Percentiles rank a stretch among this genome's conserved stretches.
Conservation (phyloP, 2,888 invertebrate genomes). For the Orthosia cruda region DNA sequence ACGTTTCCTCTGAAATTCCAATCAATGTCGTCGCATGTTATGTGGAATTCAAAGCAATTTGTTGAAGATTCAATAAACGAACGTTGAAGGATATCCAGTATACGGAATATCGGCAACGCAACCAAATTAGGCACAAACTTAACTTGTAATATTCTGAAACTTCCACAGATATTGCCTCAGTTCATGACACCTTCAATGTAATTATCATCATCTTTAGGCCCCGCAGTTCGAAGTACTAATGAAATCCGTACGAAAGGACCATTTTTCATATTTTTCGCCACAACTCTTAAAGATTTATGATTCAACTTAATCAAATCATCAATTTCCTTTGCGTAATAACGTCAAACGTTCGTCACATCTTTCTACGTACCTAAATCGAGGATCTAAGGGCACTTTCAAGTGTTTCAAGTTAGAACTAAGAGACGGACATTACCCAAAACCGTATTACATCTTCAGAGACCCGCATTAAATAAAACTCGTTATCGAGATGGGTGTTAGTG, state of each 20-base stretch:
- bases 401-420: neutral
- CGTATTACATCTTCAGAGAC: constrained; percentile 25
- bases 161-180: neutral
- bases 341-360: constrained; percentile 11
- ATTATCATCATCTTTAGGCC: neutral
- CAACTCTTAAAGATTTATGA: neutral
- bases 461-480: constrained; percentile 52
- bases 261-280: neutral
- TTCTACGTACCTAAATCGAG: neutral
- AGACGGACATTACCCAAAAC: constrained; percentile 17
- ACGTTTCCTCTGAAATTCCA: constrained; percentile 14
- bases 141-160: neutral
- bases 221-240: neutral
- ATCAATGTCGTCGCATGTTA: constrained; percentile 15
- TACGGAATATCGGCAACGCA: neutral
- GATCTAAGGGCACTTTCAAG: constrained; percentile 8
- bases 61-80: constrained; percentile 6
- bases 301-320: constrained; percentile 12
- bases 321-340: constrained; percentile 12
- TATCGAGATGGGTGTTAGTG: constrained; percentile 56
- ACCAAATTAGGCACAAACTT: neutral
- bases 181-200: neutral
- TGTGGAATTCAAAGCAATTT: constrained; percentile 3
- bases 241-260: constrained; percentile 5
- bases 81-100: constrained; percentile 1